Base-by-base conservation (phyloP, 2,113 vertebrate species). In the Phycodurus eques region DNA sequence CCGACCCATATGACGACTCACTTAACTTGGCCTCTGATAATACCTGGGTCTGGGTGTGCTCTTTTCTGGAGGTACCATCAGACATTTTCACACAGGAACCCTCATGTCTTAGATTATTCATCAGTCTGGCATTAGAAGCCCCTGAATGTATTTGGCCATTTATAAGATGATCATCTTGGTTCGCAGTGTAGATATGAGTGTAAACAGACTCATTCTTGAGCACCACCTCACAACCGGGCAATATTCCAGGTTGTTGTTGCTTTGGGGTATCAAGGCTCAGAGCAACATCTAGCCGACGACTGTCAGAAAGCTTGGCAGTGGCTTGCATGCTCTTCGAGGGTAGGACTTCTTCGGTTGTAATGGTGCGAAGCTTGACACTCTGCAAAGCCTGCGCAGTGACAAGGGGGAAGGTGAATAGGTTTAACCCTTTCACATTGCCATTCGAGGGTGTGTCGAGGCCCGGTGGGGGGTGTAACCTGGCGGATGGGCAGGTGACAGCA, bases 351-450 rank as follows among this genome's bases (percentile, higher is more conserved):
- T 84, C 9, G 84, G 89, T 93, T 65, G 85, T 94, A 80, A 95
- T 87, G 0, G 94, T 94, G 73, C 93, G 92, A 82, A 98, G 83
- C 67, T 94, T 95, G 51, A 98, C 90, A 74, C 87, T 90, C 85
- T 95, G 94, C 77, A 99, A 73, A 0, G 91, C 95, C 64, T 95
- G 90, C 0, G 95, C 78, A 27, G 96, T 98, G 75, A 98, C 92
- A 71, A 95, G 83, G 20, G 93, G 95, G 85, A 88, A 84, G 74
- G 57, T 85, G 80, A 59, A 3, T 31, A 90, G 69, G 27, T 13
- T 27, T 35, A 15, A 19, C 22, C 2, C 10, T 14, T 47, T 59
- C 4, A 8, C 15, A 31, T 1, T 7, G 10, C 2, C 0, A 3
- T 70, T 42, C 17, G 15, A 51, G 49, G 71, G 69, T 7, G 4